Evolutionary conservation across 2,888 invertebrate species (phyloP).

Genomic region (Ormyrus rosae): DNA sequence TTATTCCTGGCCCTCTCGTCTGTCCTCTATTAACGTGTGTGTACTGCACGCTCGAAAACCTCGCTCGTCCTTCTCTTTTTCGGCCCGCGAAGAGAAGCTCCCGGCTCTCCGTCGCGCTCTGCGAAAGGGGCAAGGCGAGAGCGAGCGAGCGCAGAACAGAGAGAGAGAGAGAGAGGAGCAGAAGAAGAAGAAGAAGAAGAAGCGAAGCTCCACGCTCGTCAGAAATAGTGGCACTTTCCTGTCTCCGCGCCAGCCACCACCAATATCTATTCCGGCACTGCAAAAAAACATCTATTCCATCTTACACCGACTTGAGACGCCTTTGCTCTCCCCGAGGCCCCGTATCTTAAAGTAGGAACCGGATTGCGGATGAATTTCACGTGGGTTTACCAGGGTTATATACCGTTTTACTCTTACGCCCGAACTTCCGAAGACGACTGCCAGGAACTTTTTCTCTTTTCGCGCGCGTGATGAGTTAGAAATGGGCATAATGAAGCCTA

Average conservation of each 20-base stretch:
- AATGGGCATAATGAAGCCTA: too few relatives aligned
- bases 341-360: not conserved
- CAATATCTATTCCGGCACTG: constrained; percentile 78
- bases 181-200: constrained; percentile 5
- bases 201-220: constrained; percentile 67
- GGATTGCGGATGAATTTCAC: constrained; percentile 1
- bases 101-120: constrained; percentile 17
- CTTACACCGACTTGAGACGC: constrained; percentile 34
- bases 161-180: constrained; percentile 19
- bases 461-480: too few relatives aligned
- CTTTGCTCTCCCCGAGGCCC: constrained; percentile 53
- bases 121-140: constrained; percentile 51
- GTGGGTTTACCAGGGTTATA: not conserved
- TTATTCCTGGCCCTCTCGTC: constrained; percentile 72
- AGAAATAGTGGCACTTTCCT: constrained; percentile 76
- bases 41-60: constrained; percentile 52
- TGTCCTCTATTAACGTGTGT: constrained; percentile 68
- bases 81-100: constrained; percentile 21
- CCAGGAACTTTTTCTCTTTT: too few relatives aligned
- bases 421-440: too few relatives aligned
- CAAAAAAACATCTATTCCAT: constrained; percentile 70
- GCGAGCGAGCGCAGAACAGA: not conserved
- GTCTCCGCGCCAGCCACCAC: constrained; percentile 76
- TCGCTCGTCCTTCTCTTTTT: constrained; percentile 22
- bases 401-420: not conserved